Percentiles rank a stretch among this genome's conserved stretches.
Evolutionary conservation across 2,888 invertebrate species (phyloP).

Genomic region (Melinaea marsaeus): DNA sequence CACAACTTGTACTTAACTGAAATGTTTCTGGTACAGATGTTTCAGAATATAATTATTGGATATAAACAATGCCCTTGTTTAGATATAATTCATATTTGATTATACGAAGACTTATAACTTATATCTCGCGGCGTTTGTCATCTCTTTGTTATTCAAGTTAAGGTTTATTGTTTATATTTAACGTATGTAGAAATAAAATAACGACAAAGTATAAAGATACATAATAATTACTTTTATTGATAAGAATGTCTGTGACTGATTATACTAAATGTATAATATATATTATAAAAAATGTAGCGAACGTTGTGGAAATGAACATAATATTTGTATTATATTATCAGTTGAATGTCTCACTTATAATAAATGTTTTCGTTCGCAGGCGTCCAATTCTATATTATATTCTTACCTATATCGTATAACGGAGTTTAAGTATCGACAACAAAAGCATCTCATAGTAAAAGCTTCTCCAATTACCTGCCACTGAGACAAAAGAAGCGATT

Average conservation of each 20-base stretch:
- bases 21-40: neutral
- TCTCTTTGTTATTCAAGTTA: neutral
- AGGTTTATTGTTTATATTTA: neutral
- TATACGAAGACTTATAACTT: neutral
- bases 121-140: slow-evolving; percentile 3
- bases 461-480: slow-evolving; percentile 3
- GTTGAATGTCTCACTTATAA: too few species aligned
- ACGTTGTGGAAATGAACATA: too few species aligned
- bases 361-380: too few species aligned
- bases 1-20: neutral
- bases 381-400: too few species aligned
- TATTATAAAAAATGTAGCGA: too few species aligned
- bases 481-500: neutral
- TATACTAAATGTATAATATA: too few species aligned
- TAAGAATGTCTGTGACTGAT: too few species aligned
- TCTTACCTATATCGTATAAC: neutral
- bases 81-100: neutral
- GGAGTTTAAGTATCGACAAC: neutral
- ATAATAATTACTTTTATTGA: neutral
- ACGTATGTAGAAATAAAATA: neutral
- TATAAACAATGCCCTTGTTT: neutral
- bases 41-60: neutral
- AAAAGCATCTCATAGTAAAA: slow-evolving; percentile 4
- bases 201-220: neutral
- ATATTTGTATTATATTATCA: too few species aligned